A percentile compares a stretch with the other conserved stretches of the same genome.
These are phyloP conservation scores for Oncorhynchus masou DNA, from an alignment of 2,113 vertebrate genomes.

Conservation along the genomic window DNA sequence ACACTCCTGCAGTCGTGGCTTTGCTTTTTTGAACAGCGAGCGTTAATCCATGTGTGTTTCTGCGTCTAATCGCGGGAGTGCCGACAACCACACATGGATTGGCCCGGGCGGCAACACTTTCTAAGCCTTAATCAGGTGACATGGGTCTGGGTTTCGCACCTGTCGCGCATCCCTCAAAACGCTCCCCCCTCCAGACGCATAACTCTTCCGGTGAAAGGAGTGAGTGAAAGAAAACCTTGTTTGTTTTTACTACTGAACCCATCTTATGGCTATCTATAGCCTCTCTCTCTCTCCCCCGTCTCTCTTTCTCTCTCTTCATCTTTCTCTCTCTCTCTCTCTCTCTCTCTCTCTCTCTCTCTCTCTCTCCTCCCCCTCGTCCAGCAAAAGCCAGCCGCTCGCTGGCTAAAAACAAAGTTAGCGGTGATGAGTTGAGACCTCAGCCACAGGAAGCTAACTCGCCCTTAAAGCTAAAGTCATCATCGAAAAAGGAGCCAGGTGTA, in stretches of 20 bases:
- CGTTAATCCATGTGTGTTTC: slow-evolving; percentile 60
- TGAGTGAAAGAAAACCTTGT: slow-evolving; percentile 63
- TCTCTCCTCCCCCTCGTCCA: too few species aligned
- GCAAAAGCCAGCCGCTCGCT: not conserved
- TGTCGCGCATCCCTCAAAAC: slow-evolving; percentile 46
- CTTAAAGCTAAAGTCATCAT: not conserved
- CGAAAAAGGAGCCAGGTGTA: not conserved
- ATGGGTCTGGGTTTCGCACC: slow-evolving; percentile 61
- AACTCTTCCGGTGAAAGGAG: slow-evolving; percentile 70
- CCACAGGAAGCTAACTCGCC: not conserved
- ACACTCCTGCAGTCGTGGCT: not conserved
- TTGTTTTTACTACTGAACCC: slow-evolving; percentile 75
- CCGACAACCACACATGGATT: slow-evolving; percentile 34
- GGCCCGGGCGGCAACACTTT: slow-evolving; percentile 21
- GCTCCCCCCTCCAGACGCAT: slow-evolving; percentile 59
- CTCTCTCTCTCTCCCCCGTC: not conserved
- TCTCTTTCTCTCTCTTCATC: not conserved
- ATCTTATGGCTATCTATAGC: slow-evolving; percentile 71
- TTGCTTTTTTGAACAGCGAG: slow-evolving; percentile 18
- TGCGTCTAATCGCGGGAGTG: slow-evolving; percentile 50
- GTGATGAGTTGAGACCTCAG: too few species aligned
- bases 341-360: too few species aligned
- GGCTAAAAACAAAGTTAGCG: too few species aligned
- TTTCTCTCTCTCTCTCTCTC: not conserved
- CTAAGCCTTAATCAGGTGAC: slow-evolving; percentile 64